Conservation (phyloP, 1,140 invertebrate genomes). For the Scaptodrosophila lebanonensis region DNA sequence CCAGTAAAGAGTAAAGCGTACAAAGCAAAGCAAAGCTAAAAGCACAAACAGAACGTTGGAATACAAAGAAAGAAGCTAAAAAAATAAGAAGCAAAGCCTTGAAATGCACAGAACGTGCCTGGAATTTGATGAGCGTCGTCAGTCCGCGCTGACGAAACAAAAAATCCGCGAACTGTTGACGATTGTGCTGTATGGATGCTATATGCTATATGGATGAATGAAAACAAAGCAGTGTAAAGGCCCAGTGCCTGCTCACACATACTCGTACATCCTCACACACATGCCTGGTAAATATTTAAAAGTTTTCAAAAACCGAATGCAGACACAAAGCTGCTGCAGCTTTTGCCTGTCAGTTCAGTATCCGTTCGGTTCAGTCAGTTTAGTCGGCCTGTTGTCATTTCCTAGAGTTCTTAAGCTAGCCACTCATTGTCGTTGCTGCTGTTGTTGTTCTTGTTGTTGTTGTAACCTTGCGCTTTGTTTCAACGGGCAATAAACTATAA, state of each 20-base stretch:
- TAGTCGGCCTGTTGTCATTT: conserved; percentile 37
- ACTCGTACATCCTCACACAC: background rate
- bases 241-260: conserved; percentile 1
- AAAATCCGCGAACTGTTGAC: conserved; percentile 24
- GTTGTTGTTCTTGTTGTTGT: conserved; percentile 15
- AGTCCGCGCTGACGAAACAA: conserved; percentile 34
- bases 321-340: conserved; percentile 20
- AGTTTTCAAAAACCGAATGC: conserved; percentile 54
- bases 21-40: conserved; percentile 13
- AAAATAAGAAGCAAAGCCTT: conserved; percentile 40
- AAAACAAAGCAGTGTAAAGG: too few relatives aligned
- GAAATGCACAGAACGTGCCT: conserved; percentile 43
- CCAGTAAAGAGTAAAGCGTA: conserved; percentile 15
- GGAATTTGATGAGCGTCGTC: conserved; percentile 43
- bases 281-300: conserved; percentile 38
- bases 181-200: conserved; percentile 17
- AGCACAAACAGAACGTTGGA: conserved; percentile 15
- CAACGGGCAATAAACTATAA: conserved; percentile 61
- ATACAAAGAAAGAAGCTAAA: conserved; percentile 2
- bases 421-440: conserved; percentile 8
- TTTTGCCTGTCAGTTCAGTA: conserved; percentile 1
- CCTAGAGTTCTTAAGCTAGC: conserved; percentile 46
- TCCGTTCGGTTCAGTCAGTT: conserved; percentile 6
- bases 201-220: conserved; percentile 1
- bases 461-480: conserved; percentile 68